These are phyloP conservation scores for Dipodomys merriami DNA, from an alignment of 2,113 vertebrate genomes.

Conservation along the genomic window DNA sequence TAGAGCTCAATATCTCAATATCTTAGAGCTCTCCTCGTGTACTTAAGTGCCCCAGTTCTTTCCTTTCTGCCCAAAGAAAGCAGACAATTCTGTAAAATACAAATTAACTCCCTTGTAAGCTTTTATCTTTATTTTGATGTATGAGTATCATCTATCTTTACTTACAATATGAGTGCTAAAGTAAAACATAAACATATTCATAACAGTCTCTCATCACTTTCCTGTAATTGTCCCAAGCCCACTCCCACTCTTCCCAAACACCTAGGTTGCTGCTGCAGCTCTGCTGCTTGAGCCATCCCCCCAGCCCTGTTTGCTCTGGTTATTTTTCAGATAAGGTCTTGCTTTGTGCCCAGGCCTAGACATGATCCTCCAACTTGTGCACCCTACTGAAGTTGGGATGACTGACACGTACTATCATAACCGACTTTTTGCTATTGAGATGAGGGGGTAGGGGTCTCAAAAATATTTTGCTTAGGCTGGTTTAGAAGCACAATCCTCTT, in stretches of 20 bases:
- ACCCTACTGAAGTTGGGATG: too few species aligned
- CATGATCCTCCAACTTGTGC: too few species aligned
- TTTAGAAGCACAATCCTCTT: too few species aligned
- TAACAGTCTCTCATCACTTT: background rate
- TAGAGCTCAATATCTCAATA: background rate
- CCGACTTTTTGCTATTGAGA: too few species aligned
- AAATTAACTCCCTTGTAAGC: background rate
- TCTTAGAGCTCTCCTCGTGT: slow-evolving; percentile 1
- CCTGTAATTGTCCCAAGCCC: background rate
- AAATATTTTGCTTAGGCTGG: too few species aligned
- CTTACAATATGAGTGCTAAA: background rate
- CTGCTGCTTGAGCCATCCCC: too few species aligned
- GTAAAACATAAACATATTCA: background rate
- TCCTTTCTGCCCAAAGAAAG: background rate
- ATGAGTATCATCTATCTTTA: slow-evolving; percentile 8
- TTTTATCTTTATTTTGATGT: background rate
- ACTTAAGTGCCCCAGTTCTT: background rate
- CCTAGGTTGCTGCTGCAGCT: background rate
- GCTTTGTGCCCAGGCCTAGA: too few species aligned
- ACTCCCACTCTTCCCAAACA: background rate
- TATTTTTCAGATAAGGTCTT: too few species aligned
- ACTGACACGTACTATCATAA: too few species aligned
- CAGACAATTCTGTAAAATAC: background rate
- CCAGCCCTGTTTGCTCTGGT: too few species aligned
- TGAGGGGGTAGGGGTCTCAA: too few species aligned